Evolutionary conservation across 2,113 vertebrate genomes (phyloP).

Genomic region (Euleptes europaea): DNA sequence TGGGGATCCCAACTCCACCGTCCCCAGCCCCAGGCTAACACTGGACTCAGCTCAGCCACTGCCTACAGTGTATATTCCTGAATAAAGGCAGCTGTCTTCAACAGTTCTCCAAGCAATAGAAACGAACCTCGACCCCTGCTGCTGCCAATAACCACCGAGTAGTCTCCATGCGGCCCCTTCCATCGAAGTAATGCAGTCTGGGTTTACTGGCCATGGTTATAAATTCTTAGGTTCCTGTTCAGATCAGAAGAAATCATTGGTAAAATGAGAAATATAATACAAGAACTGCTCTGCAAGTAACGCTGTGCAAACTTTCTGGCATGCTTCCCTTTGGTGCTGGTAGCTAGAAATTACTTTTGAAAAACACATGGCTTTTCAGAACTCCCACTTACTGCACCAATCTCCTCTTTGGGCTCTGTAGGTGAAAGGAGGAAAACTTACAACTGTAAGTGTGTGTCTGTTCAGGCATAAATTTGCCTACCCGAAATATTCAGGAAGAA

Average conservation of each 20-base stretch:
- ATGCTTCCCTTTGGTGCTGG: not conserved
- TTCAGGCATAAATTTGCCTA: not conserved
- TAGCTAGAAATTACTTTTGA: not conserved
- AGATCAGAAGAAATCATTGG: not conserved
- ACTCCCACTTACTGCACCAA: not conserved
- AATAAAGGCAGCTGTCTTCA: not conserved
- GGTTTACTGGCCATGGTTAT: constrained; percentile 76
- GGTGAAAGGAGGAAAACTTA: not conserved
- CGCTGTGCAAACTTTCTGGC: not conserved
- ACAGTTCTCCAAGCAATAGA: not conserved
- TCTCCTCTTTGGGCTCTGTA: not conserved
- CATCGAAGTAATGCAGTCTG: constrained; percentile 78
- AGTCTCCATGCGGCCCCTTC: constrained; percentile 84
- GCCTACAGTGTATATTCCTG: not conserved
- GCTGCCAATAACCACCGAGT: constrained; percentile 81
- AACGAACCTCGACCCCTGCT: constrained; percentile 78
- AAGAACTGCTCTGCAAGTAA: not conserved
- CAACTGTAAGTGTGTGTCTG: not conserved
- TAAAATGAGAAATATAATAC: not conserved
- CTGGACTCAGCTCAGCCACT: not conserved
- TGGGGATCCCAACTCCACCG: too few species aligned
- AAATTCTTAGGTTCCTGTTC: not conserved
- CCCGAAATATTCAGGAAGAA: too few species aligned
- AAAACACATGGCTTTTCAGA: too few species aligned
- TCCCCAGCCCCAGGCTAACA: too few species aligned